phyloP scores from a whole-genome alignment of 2,888 invertebrate species.

The Tenodera sinensis region DNA sequence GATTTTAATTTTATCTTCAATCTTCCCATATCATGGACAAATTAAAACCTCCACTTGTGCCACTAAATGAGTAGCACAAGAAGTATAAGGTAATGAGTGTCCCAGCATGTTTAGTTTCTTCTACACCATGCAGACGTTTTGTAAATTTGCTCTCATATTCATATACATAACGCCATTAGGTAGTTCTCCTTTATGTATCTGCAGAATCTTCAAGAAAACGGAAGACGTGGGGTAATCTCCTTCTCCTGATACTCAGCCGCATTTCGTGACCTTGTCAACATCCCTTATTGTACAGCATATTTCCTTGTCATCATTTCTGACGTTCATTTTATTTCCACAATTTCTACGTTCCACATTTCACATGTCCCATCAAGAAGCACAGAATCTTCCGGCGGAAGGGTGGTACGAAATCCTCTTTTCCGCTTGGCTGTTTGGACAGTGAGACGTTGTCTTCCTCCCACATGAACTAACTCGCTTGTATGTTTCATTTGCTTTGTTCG shows the following conservation, averaged over 20 bases:
- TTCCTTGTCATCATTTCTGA: neutral
- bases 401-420: neutral
- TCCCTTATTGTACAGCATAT: neutral
- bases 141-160: neutral
- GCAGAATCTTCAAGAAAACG: neutral
- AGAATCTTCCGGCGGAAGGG: neutral
- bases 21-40: too few relatives aligned
- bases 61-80: too few relatives aligned
- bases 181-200: neutral
- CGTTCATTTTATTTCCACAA: neutral
- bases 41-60: too few relatives aligned
- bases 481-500: too few relatives aligned
- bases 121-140: neutral
- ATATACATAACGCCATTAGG: neutral
- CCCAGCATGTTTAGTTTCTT: too few relatives aligned
- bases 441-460: too few relatives aligned
- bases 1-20: too few relatives aligned
- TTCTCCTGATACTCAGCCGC: neutral
- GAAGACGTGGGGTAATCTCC: neutral
- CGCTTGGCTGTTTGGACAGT: too few relatives aligned
- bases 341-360: neutral
- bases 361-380: neutral
- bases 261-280: neutral
- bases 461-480: too few relatives aligned
- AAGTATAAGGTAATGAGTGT: too few relatives aligned